Percentiles rank a stretch among this genome's conserved stretches.
phyloP scores from a whole-genome alignment of 2,797 vertebrate species.

The Gymnopithys bicolor region DNA sequence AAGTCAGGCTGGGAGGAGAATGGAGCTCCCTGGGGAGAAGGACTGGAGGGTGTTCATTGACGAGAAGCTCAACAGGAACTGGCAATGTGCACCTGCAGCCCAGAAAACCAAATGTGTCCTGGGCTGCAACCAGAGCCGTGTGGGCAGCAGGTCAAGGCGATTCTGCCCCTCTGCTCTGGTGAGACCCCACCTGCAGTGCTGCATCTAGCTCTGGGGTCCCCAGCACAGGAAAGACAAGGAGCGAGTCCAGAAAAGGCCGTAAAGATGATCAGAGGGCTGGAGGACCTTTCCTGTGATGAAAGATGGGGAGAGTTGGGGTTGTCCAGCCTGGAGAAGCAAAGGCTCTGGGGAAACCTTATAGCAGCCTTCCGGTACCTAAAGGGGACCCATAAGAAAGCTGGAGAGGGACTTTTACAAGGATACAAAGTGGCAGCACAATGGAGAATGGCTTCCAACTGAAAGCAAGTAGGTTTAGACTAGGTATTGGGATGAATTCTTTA shows the following conservation, averaged over 20 bases:
- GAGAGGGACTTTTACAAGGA: neutral
- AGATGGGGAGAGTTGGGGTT: neutral
- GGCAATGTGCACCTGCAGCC: neutral
- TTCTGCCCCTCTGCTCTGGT: neutral
- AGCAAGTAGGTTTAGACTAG: neutral
- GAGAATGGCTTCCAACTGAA: neutral
- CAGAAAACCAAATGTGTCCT: neutral
- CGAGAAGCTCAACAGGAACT: neutral
- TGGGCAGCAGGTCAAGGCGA: neutral
- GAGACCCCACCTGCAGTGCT: neutral
- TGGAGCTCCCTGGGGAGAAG: neutral
- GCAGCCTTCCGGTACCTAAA: neutral
- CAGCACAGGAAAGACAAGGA: neutral
- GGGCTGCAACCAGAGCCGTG: neutral
- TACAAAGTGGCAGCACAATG: neutral
- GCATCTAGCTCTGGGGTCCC: neutral
- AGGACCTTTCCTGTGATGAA: neutral
- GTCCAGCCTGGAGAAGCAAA: neutral
- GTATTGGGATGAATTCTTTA: neutral
- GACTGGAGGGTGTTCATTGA: too few species aligned
- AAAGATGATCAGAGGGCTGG: neutral
- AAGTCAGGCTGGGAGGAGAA: rapidly evolving
- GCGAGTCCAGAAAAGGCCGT: neutral
- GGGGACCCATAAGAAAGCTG: too few species aligned
- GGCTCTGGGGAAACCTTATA: neutral